Evolutionary conservation across 2,797 vertebrate species (phyloP).

Genomic region (Cephalopachus bancanus): DNA sequence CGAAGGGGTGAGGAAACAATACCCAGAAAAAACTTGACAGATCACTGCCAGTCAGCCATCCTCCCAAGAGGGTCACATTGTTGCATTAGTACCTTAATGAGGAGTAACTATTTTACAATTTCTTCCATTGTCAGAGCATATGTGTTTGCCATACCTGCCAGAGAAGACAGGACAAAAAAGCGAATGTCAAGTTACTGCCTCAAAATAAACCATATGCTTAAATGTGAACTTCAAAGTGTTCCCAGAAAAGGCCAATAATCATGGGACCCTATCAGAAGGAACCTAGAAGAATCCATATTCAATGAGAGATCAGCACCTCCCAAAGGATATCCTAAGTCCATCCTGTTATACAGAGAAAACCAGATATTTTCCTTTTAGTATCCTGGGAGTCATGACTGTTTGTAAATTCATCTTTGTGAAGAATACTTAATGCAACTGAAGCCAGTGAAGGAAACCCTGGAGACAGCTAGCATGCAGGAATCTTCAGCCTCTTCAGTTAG

Average conservation of each 20-base stretch:
- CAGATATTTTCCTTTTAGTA: not conserved
- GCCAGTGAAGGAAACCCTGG: not conserved
- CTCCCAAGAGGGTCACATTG: not conserved
- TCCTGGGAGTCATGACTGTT: not conserved
- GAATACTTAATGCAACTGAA: not conserved
- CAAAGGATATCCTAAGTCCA: not conserved
- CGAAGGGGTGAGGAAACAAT: conserved; percentile 55
- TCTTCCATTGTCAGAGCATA: conserved; percentile 42
- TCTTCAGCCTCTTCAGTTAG: not conserved
- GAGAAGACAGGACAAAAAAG: conserved; percentile 55
- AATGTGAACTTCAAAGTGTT: conserved; percentile 51
- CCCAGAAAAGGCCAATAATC: conserved; percentile 8
- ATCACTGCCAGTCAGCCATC: not conserved
- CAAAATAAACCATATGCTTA: conserved; percentile 45
- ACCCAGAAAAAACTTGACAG: not conserved
- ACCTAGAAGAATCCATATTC: not conserved
- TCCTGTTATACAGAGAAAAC: conserved; percentile 25
- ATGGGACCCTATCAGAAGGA: not conserved
- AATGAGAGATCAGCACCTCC: not conserved
- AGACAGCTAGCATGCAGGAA: not conserved
- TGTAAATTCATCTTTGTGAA: conserved; percentile 7
- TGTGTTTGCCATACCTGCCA: conserved; percentile 47
- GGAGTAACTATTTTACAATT: conserved; percentile 21
- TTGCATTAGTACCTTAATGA: conserved; percentile 31
- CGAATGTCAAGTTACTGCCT: not conserved